Evolutionary conservation across 1,140 invertebrate species (phyloP).

Genomic region (Pseudomyrmex pallidus): DNA sequence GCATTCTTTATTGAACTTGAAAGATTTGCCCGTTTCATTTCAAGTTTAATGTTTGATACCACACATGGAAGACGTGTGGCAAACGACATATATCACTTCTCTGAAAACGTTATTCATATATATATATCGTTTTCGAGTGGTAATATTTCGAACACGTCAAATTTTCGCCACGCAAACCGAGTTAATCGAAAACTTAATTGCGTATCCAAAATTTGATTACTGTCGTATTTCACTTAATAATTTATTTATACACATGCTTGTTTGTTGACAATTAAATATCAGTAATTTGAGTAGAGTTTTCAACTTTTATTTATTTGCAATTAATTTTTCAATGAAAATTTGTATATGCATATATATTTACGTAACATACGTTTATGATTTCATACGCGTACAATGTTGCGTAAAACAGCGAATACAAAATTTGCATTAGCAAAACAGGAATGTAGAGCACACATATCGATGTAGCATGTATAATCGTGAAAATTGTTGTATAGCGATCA

Average conservation of each 20-base stretch:
- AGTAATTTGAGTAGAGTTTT: too few species aligned
- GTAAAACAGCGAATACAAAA: not conserved
- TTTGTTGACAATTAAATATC: too few species aligned
- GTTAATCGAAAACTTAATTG: not conserved
- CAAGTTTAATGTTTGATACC: constrained; percentile 29
- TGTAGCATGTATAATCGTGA: not conserved
- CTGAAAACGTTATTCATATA: constrained; percentile 30
- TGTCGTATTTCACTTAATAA: not conserved
- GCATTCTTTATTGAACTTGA: not conserved
- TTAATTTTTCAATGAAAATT: not conserved
- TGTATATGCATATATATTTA: not conserved
- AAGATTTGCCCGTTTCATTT: constrained; percentile 42
- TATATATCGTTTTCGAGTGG: constrained; percentile 15
- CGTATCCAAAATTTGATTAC: constrained; percentile 6
- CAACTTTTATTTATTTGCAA: too few species aligned
- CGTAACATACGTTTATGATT: not conserved
- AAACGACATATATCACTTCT: constrained; percentile 18
- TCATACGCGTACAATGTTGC: not conserved
- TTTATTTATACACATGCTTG: not conserved
- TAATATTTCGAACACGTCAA: constrained; percentile 3
- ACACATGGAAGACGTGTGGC: constrained; percentile 14
- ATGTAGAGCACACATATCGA: not conserved
- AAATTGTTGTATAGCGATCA: constrained; percentile 11
- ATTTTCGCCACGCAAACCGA: not conserved
- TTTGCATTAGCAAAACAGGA: not conserved